These are phyloP conservation scores for Mamestra configurata DNA, from an alignment of 1,140 invertebrate species.

Conservation along the genomic window DNA sequence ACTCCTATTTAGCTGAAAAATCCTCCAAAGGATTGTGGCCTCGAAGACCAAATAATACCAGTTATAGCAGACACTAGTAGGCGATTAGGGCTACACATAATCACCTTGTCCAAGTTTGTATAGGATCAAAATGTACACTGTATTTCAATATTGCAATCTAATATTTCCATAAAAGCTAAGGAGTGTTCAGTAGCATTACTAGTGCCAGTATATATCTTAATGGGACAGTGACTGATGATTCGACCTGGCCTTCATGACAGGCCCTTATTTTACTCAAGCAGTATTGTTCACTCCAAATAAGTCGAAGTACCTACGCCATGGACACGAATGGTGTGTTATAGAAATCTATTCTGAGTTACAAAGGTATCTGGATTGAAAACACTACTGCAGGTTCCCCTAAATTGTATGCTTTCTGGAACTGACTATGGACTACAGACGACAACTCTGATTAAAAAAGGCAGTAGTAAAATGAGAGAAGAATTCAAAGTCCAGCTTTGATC, in stretches of 20 bases:
- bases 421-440: no score
- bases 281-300: slow-evolving; percentile 19
- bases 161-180: slow-evolving; percentile 23
- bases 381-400: no score
- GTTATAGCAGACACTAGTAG: background rate
- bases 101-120: background rate
- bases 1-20: background rate
- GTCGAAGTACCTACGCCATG: background rate
- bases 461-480: no score
- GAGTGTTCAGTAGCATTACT: slow-evolving; percentile 5
- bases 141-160: slow-evolving; percentile 23
- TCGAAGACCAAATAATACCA: background rate
- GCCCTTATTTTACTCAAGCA: slow-evolving; percentile 3
- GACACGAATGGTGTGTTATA: background rate
- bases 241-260: slow-evolving; percentile 10
- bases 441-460: no score
- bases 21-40: background rate
- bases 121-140: background rate
- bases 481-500: no score
- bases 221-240: slow-evolving; percentile 27
- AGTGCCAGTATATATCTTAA: slow-evolving; percentile 1
- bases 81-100: background rate
- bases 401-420: no score
- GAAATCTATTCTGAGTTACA: background rate
- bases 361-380: background rate